Evolutionary conservation across 2,888 invertebrate genomes (phyloP).

Genomic region (Tineola bisselliella): DNA sequence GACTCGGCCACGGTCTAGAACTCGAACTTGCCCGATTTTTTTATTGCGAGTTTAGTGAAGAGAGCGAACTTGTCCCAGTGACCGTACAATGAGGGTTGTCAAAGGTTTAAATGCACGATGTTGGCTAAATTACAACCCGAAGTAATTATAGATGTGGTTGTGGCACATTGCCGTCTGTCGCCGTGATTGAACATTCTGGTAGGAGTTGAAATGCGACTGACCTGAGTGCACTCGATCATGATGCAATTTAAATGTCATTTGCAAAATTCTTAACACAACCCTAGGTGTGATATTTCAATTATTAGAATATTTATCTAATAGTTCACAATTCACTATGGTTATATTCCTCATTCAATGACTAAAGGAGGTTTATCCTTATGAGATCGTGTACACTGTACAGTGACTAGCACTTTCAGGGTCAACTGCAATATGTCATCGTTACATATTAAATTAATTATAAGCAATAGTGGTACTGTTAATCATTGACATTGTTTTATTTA

Average conservation of each 20-base stretch:
- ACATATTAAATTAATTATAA: neutral
- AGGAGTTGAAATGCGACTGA: slow-evolving; percentile 5
- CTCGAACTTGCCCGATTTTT: slow-evolving; percentile 62
- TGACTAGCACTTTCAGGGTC: slow-evolving; percentile 6
- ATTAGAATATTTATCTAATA: no score
- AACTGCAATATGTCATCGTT: slow-evolving; percentile 7
- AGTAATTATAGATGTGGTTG: slow-evolving; percentile 32
- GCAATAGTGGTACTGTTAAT: neutral
- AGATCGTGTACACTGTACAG: neutral
- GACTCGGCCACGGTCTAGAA: slow-evolving; percentile 42
- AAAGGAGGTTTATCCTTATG: slow-evolving; percentile 9
- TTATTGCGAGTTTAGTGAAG: slow-evolving; percentile 54
- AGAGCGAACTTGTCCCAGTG: slow-evolving; percentile 62
- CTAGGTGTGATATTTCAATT: no score
- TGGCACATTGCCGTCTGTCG: slow-evolving; percentile 30
- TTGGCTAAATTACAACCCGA: slow-evolving; percentile 27
- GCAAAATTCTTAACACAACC: no score
- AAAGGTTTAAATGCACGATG: slow-evolving; percentile 50
- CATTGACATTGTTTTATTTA: neutral
- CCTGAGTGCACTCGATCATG: neutral
- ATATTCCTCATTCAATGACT: slow-evolving; percentile 5
- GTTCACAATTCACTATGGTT: neutral
- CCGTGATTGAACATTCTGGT: neutral
- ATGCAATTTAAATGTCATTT: neutral
- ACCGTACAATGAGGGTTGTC: slow-evolving; percentile 34